phyloP scores from a whole-genome alignment of 2,797 vertebrate species.

The Micromesistius poutassou region DNA sequence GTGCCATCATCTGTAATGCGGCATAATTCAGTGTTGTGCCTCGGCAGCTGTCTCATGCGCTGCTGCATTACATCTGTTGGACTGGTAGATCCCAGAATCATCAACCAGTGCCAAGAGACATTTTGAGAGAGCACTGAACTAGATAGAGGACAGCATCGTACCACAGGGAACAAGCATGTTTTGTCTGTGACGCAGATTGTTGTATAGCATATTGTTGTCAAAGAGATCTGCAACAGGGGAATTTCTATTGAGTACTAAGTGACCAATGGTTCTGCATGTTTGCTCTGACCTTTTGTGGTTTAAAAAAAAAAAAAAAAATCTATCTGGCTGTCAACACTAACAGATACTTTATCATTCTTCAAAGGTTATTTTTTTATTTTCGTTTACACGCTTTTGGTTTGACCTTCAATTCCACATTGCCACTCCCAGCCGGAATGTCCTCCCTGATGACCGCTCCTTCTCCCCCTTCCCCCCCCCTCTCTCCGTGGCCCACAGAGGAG shows the following conservation, averaged over 20 bases:
- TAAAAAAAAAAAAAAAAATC: background rate
- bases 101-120: background rate
- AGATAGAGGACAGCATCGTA: background rate
- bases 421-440: background rate
- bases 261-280: background rate
- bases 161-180: background rate
- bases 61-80: background rate
- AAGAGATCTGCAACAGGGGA: background rate
- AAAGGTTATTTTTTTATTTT: background rate
- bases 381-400: background rate
- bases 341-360: background rate
- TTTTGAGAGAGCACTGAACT: background rate
- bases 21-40: background rate
- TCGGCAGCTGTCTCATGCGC: background rate
- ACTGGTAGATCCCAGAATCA: background rate
- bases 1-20: background rate
- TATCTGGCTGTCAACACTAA: background rate
- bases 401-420: background rate
- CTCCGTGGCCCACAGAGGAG: constrained; percentile 76
- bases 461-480: background rate
- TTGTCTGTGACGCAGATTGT: background rate
- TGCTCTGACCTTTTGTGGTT: background rate
- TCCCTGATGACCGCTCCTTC: background rate
- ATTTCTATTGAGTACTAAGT: background rate
- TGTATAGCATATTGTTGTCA: background rate